Evolutionary conservation across 2,888 invertebrate genomes (phyloP).

Genomic region (Odontocolon sp.): DNA sequence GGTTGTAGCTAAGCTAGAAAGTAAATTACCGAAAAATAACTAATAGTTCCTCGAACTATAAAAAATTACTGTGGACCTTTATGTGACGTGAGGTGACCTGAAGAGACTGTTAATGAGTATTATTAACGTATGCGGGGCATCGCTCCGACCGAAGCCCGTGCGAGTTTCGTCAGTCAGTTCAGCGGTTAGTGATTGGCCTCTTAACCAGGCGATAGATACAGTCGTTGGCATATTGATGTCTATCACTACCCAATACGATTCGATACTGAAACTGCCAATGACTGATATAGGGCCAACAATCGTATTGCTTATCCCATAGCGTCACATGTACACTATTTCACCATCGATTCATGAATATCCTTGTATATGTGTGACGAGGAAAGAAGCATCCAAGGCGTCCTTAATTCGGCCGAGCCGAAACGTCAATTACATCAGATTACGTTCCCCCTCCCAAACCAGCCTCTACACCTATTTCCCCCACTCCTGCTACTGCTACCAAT

Average conservation of each 20-base stretch:
- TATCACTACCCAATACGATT: too few species aligned
- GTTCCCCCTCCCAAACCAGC: constrained; percentile 6
- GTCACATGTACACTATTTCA: not conserved
- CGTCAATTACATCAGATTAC: constrained; percentile 57
- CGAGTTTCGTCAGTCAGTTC: too few species aligned
- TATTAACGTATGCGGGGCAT: constrained; percentile 33
- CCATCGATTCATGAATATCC: not conserved
- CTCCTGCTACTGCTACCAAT: not conserved
- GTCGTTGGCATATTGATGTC: too few species aligned
- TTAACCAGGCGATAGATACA: too few species aligned
- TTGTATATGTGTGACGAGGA: constrained; percentile 4
- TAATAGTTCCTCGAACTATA: constrained; percentile 11
- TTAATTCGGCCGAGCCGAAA: constrained; percentile 52
- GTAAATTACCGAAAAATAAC: constrained; percentile 31
- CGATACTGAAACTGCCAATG: too few species aligned
- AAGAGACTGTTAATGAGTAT: constrained; percentile 43
- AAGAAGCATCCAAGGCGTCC: constrained; percentile 10
- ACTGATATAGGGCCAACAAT: not conserved
- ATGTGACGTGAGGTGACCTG: constrained; percentile 29
- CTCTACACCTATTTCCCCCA: too few species aligned
- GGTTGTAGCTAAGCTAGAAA: constrained; percentile 23
- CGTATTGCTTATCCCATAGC: not conserved
- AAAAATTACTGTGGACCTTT: constrained; percentile 31
- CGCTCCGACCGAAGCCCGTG: constrained; percentile 4
- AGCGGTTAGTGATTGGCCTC: not conserved